These are phyloP conservation scores for Caenorhabditis parvicauda DNA, from an alignment of 2,888 invertebrate species.

Conservation along the genomic window DNA sequence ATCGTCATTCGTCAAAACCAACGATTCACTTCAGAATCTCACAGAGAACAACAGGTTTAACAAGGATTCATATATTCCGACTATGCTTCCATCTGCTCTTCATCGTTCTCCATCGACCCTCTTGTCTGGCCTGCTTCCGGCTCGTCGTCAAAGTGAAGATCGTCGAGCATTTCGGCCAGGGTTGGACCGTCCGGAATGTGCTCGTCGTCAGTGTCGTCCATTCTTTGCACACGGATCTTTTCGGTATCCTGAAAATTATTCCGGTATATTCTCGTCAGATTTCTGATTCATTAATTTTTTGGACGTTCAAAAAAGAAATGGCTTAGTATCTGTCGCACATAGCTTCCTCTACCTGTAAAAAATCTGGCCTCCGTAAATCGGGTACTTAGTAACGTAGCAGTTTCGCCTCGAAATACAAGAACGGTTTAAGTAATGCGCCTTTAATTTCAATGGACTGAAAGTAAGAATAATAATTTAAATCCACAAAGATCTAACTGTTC, in stretches of 20 bases:
- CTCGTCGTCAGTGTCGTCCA: conserved; percentile 69
- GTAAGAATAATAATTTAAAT: no score
- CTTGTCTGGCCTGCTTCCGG: background rate
- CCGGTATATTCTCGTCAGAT: background rate
- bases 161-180: conserved; percentile 89
- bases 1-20: no score
- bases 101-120: conserved; percentile 1
- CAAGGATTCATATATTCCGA: conserved; percentile 4
- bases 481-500: no score
- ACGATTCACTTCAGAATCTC: no score
- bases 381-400: no score
- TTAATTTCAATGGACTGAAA: no score
- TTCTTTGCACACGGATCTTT: conserved; percentile 16
- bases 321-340: background rate
- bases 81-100: conserved; percentile 23
- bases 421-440: no score
- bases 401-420: no score
- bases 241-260: conserved; percentile 30
- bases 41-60: background rate
- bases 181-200: conserved; percentile 74
- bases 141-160: conserved; percentile 75
- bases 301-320: background rate
- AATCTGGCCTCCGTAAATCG: no score
- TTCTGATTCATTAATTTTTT: background rate
- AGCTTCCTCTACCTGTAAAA: no score